These are phyloP conservation scores for Phalacrocorax aristotelis DNA, from an alignment of 2,113 vertebrate species.

Conservation along the genomic window DNA sequence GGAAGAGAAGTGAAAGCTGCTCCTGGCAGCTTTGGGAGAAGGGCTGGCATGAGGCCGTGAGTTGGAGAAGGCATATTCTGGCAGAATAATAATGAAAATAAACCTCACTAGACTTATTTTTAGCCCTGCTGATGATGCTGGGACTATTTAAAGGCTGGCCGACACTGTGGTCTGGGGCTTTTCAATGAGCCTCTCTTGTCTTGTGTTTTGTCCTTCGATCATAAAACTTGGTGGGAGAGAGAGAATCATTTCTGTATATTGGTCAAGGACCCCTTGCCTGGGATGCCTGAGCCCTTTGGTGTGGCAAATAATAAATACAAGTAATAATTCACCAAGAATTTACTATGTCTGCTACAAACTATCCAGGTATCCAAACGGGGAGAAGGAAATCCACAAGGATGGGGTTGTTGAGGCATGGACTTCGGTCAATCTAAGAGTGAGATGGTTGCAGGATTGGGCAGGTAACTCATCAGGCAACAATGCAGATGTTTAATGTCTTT, in stretches of 20 bases:
- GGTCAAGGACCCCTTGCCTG: conserved; percentile 13
- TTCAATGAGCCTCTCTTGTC: neutral
- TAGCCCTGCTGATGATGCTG: conserved; percentile 2
- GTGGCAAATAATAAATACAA: neutral
- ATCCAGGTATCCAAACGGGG: neutral
- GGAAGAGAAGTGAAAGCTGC: neutral
- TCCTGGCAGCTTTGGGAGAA: neutral
- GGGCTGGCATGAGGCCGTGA: neutral
- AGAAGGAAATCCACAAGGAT: neutral
- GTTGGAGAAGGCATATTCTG: neutral
- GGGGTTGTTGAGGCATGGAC: neutral
- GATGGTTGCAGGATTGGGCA: neutral
- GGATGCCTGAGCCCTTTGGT: conserved; percentile 8
- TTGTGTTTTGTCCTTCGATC: neutral
- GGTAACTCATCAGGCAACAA: neutral
- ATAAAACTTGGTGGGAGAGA: conserved; percentile 20
- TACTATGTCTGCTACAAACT: neutral
- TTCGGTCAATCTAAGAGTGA: neutral
- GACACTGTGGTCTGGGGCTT: conserved; percentile 23
- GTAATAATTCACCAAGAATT: neutral
- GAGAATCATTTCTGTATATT: neutral
- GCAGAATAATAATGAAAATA: conserved; percentile 18
- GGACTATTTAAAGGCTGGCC: conserved; percentile 26
- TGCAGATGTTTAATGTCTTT: neutral
- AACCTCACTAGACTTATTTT: conserved; percentile 32